These are phyloP conservation scores for Synaphobranchus kaupii DNA, from an alignment of 2,797 vertebrate species.

Conservation along the genomic window DNA sequence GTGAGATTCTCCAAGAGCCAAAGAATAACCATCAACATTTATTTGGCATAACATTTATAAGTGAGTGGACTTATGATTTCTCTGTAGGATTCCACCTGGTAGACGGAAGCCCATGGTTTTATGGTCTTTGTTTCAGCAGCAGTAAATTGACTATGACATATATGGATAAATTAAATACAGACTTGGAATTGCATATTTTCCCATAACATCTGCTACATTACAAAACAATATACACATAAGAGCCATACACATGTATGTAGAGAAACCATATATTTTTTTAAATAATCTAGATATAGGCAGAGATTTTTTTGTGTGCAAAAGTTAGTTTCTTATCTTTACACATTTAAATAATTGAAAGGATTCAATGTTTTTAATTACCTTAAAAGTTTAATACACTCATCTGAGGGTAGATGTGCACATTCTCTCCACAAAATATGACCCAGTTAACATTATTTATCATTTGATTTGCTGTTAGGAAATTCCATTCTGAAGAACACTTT, in stretches of 20 bases:
- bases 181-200: background rate
- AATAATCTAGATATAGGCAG: too few species aligned
- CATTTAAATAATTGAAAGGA: background rate
- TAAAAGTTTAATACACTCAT: background rate
- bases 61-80: too few species aligned
- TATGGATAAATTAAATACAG: background rate
- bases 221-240: too few species aligned
- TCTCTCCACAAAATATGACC: background rate
- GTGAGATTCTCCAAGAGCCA: background rate
- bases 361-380: background rate
- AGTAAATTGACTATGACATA: background rate
- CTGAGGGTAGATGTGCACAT: background rate
- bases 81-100: too few species aligned
- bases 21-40: background rate
- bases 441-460: background rate
- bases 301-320: too few species aligned
- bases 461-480: background rate
- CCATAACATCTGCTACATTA: background rate
- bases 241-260: too few species aligned
- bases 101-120: background rate
- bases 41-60: background rate
- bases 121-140: slow-evolving; percentile 3
- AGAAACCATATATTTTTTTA: too few species aligned
- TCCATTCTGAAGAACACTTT: too few species aligned
- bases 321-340: too few species aligned